Base-by-base conservation (phyloP, 1,140 invertebrate genomes). In the Myzus persicae region DNA sequence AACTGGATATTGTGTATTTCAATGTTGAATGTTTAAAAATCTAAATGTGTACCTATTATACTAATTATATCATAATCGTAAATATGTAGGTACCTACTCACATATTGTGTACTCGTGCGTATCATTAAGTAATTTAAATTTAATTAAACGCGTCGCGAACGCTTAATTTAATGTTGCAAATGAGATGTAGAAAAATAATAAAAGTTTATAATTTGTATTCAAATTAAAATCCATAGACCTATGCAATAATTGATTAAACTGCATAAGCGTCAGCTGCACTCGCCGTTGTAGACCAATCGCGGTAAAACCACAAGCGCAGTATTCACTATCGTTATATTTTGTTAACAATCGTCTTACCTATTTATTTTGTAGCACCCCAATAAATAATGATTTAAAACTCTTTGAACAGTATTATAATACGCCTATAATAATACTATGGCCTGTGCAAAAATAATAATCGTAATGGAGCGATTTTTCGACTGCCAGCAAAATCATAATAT, bases 71-170 rank as follows among this genome's bases (percentile, higher is more conserved):
- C 26, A 40, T 85, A 44, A 44, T 14, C 2, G 40, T 31, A 84
- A 42, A n/a, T 76, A n/a, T 76, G 31, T n/a, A n/a, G n/a, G n/a
- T n/a, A n/a, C n/a, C n/a, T n/a, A n/a, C n/a, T n/a, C 31, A 54
- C 8, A n/a, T 8, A 67, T 11, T 11, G 4, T 76, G 14, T n/a
- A n/a, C 54, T 54, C 31, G 18, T 76, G 31, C 59, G 31, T 76
- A 76, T 31, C 31, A 36, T 76, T 76, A 76, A n/a, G 59, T 76
- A 76, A 76, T 76, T 76, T 76, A n/a, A 76, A 76, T 76, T 76
- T 18, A 76, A 76, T 76, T 76, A 6, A 76, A 76, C 59, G 14
- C 14, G 14, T n/a, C 59, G 59, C 14, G 5, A 4, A 76, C 14
- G 14, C 59, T n/a, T n/a, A n/a, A n/a, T 76, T 76, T 76, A 76